A percentile compares a stretch with the other conserved stretches of the same genome.
Conservation (phyloP, 2,113 vertebrate genomes). For the Neodontobutis hainanensis region DNA sequence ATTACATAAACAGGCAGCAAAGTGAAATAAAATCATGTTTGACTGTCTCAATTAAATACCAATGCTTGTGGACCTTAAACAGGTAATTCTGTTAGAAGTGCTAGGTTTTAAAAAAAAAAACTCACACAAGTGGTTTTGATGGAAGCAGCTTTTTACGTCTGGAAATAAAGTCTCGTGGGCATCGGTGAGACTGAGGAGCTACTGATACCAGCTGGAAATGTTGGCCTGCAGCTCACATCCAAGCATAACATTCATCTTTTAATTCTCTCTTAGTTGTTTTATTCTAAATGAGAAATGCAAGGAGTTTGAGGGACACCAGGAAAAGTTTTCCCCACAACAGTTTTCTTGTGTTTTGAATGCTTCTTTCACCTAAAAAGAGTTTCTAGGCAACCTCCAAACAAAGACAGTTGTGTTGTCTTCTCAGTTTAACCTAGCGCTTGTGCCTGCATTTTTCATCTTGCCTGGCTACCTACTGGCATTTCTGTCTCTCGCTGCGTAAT, state of each 20-base stretch:
- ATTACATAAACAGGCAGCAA: constrained; percentile 14
- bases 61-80: neutral
- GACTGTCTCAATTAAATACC: neutral
- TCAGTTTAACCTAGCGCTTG: constrained; percentile 28
- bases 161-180: neutral
- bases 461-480: constrained; percentile 38
- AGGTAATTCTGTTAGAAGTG: neutral
- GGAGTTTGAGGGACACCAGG: neutral
- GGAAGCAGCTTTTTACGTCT: constrained; percentile 7
- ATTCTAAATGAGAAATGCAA: too few species aligned
- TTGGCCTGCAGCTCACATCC: constrained; percentile 18
- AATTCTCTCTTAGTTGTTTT: too few species aligned
- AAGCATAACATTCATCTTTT: too few species aligned
- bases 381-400: constrained; percentile 57
- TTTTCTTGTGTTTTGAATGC: constrained; percentile 37
- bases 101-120: constrained; percentile 1
- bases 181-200: constrained; percentile 4
- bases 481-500: constrained; percentile 40
- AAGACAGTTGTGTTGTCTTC: constrained; percentile 23
- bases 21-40: constrained; percentile 20
- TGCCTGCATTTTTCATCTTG: constrained; percentile 20
- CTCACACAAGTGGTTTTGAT: constrained; percentile 3
- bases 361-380: constrained; percentile 29
- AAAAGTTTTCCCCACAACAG: constrained; percentile 10
- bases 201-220: constrained; percentile 6